Base-by-base conservation (phyloP, 2,888 invertebrate genomes). In the Tolmerus cingulatus region DNA sequence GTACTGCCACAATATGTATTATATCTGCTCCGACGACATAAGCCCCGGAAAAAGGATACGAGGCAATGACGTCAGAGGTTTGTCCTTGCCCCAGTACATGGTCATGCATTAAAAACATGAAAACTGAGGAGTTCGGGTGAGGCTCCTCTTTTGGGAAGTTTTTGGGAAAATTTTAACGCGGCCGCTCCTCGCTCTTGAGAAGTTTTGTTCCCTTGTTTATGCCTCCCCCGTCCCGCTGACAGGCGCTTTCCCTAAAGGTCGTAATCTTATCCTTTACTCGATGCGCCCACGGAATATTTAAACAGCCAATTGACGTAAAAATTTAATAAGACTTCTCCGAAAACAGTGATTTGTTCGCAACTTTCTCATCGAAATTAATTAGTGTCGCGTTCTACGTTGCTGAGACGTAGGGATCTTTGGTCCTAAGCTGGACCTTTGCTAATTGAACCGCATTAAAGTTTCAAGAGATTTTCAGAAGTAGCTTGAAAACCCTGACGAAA, bases 61-160 rank as follows among this genome's bases (percentile, higher is more conserved):
- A 81, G 81, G 55, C 30, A 27, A 79, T 87, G 87, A 87, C 87
- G 87, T 87, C 87, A 87, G 79, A 87, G 46, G 43, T 40, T 66
- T 87, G 87, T 87, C 87, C 87, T 87, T 87, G 87, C 87, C 87
- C 81, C 43, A 81, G 66, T 81, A 78, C 87, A 87, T 81, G 87
- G 87, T 66, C 87, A 87, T 79, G 78, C 81, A 87, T 87, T 87
- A 81, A 79, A 79, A 51, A 77, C 77, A 76, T 34, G 66, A 57
- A 79, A 77, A 78, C 57, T 27, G 76, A 27, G 66, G 77, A 43
- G 74, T 14, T 76, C 46, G 76, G 46, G 51, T 3, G 51, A 77
- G 23, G 74, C 43, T 4, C 40, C 23, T 40, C 40, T 76, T 43
- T 34, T 14, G 34, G 19, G 51, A 76, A 86, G 19, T 43, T 86